Evolutionary conservation across 2,113 vertebrate species (phyloP).

Genomic region (Antechinus stuartii): DNA sequence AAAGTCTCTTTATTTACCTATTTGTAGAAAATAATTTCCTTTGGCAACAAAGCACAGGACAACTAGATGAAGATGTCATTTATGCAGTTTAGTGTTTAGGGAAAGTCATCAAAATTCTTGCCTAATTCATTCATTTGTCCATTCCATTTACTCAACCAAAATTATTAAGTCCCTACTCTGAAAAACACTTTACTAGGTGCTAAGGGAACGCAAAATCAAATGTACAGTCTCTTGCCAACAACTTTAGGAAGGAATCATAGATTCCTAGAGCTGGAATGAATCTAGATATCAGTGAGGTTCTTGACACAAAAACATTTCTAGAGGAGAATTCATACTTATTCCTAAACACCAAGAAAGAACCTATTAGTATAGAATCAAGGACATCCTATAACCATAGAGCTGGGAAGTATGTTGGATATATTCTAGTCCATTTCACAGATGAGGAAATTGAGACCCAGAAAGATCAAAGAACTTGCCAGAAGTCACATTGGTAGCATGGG

Average conservation of each 20-base stretch:
- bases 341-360: neutral
- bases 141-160: neutral
- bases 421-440: neutral
- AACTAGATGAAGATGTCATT: neutral
- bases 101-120: neutral
- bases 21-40: neutral
- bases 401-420: neutral
- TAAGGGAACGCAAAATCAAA: neutral
- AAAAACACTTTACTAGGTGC: neutral
- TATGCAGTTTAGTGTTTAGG: neutral
- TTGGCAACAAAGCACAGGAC: neutral
- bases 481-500: neutral
- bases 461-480: neutral
- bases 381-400: neutral
- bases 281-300: neutral
- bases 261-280: neutral
- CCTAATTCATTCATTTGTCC: neutral
- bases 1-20: neutral
- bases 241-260: fast-evolving
- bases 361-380: neutral
- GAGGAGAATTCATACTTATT: neutral
- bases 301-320: neutral
- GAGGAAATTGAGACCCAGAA: neutral
- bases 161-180: neutral
- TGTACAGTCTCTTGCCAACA: neutral